These are phyloP conservation scores for Volucella inanis DNA, from an alignment of 2,888 invertebrate species.

Conservation along the genomic window DNA sequence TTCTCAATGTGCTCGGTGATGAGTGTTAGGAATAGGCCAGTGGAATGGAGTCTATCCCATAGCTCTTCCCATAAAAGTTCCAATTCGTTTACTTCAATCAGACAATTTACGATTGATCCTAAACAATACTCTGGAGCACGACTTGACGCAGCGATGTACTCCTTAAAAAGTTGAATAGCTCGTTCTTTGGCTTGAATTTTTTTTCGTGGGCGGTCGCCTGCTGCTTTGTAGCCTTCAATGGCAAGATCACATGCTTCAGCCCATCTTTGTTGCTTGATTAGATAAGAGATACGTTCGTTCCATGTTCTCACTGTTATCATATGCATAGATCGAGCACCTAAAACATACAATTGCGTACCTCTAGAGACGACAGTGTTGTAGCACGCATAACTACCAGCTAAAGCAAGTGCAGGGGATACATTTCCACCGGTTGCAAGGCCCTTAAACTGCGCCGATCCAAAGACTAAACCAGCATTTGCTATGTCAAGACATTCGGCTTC, in stretches of 20 bases:
- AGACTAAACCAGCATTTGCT: slow-evolving; percentile 91
- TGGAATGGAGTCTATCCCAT: slow-evolving; percentile 85
- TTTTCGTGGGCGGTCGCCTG: slow-evolving; percentile 81
- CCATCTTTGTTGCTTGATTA: slow-evolving; percentile 86
- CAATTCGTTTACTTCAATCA: slow-evolving; percentile 82
- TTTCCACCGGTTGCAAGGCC: slow-evolving; percentile 98
- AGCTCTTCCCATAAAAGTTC: slow-evolving; percentile 86
- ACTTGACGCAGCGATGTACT: slow-evolving; percentile 82
- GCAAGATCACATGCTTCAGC: slow-evolving; percentile 85
- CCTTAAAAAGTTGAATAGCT: slow-evolving; percentile 83
- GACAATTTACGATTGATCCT: slow-evolving; percentile 81
- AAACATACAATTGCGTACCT: slow-evolving; percentile 87
- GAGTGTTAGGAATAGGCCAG: slow-evolving; percentile 87
- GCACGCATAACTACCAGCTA: slow-evolving; percentile 86
- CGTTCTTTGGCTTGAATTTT: slow-evolving; percentile 83
- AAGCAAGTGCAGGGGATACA: slow-evolving; percentile 87
- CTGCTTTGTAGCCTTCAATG: slow-evolving; percentile 83
- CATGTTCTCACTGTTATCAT: slow-evolving; percentile 86
- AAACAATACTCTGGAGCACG: slow-evolving; percentile 82
- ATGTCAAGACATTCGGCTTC: slow-evolving; percentile 93
- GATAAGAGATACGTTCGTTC: slow-evolving; percentile 87
- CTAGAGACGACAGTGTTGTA: slow-evolving; percentile 88
- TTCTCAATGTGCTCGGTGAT: slow-evolving; percentile 88
- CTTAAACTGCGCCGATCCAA: slow-evolving; percentile 92
- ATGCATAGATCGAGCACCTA: slow-evolving; percentile 87